These are phyloP conservation scores for Mellilla xanthometata DNA, from an alignment of 2,888 invertebrate genomes.

Conservation along the genomic window DNA sequence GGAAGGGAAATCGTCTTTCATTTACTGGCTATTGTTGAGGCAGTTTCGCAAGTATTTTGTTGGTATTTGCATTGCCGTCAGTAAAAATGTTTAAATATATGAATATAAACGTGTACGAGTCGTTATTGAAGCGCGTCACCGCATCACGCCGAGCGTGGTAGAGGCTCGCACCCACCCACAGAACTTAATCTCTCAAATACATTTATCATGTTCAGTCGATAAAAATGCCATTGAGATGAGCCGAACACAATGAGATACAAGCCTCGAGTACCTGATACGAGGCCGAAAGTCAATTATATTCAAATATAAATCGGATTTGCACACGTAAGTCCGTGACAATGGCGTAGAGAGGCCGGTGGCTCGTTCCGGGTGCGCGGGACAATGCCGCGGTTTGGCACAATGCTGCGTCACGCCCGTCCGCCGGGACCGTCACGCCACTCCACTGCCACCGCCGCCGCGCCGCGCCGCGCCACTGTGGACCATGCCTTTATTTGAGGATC, in stretches of 20 bases:
- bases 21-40: constrained; percentile 20
- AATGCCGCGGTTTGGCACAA: constrained; percentile 39
- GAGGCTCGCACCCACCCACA: constrained; percentile 56
- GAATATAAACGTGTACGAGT: too few relatives aligned
- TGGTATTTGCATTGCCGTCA: too few relatives aligned
- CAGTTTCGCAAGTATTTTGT: too few relatives aligned
- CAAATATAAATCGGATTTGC: constrained; percentile 83
- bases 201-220: constrained; percentile 79
- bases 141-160: background rate
- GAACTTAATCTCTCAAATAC: constrained; percentile 75
- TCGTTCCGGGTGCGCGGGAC: constrained; percentile 39
- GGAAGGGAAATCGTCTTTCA: constrained; percentile 4
- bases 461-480: constrained; percentile 34
- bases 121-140: too few relatives aligned
- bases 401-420: constrained; percentile 44
- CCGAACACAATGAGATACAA: constrained; percentile 70
- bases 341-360: constrained; percentile 64
- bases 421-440: too few relatives aligned
- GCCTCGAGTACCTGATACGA: constrained; percentile 70
- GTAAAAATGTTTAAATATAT: too few relatives aligned
- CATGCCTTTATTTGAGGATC: constrained; percentile 50
- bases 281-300: constrained; percentile 81
- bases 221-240: constrained; percentile 79
- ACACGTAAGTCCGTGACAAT: constrained; percentile 77
- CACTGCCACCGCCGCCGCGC: too few relatives aligned